Evolutionary conservation across 2,888 invertebrate species (phyloP).

Genomic region (Helobdella robusta): DNA sequence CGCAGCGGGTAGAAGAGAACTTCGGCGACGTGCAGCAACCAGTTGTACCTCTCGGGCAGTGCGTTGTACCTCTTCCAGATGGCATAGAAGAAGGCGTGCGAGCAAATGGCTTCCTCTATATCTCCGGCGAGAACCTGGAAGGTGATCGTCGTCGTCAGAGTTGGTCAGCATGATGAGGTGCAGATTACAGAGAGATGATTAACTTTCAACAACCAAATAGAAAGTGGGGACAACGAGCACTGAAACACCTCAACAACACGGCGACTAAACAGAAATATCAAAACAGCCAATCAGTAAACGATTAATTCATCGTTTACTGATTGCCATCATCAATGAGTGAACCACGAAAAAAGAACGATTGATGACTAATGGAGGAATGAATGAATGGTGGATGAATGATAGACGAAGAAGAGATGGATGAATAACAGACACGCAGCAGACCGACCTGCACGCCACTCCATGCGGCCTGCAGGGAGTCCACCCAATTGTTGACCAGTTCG

Average conservation of each 20-base stretch:
- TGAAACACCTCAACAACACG: background rate
- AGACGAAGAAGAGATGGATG: too few relatives aligned
- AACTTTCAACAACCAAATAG: background rate
- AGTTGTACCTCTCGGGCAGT: slow-evolving; percentile 52
- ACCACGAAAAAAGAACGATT: too few relatives aligned
- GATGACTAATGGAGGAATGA: too few relatives aligned
- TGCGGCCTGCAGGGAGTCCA: slow-evolving; percentile 58
- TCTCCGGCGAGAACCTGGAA: slow-evolving; percentile 55
- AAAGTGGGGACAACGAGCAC: background rate
- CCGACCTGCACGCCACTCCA: slow-evolving; percentile 48
- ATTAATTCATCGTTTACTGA: too few relatives aligned
- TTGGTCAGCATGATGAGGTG: background rate
- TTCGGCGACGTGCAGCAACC: slow-evolving; percentile 50
- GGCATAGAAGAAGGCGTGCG: slow-evolving; percentile 58
- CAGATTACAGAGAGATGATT: background rate
- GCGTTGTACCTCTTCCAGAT: slow-evolving; percentile 58
- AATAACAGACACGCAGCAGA: too few relatives aligned
- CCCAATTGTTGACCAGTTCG: slow-evolving; percentile 56
- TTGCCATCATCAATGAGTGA: too few relatives aligned
- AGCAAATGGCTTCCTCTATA: slow-evolving; percentile 59
- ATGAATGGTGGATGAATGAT: too few relatives aligned
- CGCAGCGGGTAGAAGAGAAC: slow-evolving; percentile 58
- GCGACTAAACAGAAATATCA: too few relatives aligned
- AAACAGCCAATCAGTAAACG: too few relatives aligned
- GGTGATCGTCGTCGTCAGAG: background rate